phyloP scores from a whole-genome alignment of 2,113 vertebrate genomes.

The Leucoraja erinaceus region DNA sequence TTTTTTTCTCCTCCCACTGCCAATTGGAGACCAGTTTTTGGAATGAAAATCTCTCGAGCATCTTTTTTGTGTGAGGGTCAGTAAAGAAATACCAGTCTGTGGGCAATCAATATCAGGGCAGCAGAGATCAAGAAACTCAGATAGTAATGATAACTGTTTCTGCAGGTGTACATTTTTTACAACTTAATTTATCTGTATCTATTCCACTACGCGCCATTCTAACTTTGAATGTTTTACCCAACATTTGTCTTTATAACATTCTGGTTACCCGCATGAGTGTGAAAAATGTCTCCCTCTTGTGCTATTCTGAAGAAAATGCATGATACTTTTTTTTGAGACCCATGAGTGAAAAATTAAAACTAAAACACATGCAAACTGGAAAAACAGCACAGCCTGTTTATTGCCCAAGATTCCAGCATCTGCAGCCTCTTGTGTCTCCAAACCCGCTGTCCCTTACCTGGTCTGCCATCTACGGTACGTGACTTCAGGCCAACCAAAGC shows the following conservation, averaged over 20 bases:
- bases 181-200: neutral
- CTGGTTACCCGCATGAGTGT: neutral
- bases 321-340: neutral
- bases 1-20: neutral
- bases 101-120: neutral
- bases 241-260: conserved; percentile 4
- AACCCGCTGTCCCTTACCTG: too few relatives aligned
- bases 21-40: neutral
- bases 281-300: conserved; percentile 30
- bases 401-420: too few relatives aligned
- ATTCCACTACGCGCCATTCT: neutral
- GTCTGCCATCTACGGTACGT: too few relatives aligned
- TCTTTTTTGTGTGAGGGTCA: too few relatives aligned
- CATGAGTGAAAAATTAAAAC: neutral
- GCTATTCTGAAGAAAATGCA: conserved; percentile 11
- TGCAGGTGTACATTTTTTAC: too few relatives aligned
- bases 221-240: neutral
- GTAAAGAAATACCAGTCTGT: neutral
- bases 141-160: too few relatives aligned
- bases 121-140: neutral
- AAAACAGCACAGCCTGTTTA: too few relatives aligned
- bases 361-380: too few relatives aligned
- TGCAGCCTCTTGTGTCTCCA: too few relatives aligned
- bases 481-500: too few relatives aligned
- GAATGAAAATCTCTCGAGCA: neutral